Percentiles rank a stretch among this genome's conserved stretches.
Conservation (phyloP, 2,797 vertebrate genomes). For the Hypotaenidia okinawae region DNA sequence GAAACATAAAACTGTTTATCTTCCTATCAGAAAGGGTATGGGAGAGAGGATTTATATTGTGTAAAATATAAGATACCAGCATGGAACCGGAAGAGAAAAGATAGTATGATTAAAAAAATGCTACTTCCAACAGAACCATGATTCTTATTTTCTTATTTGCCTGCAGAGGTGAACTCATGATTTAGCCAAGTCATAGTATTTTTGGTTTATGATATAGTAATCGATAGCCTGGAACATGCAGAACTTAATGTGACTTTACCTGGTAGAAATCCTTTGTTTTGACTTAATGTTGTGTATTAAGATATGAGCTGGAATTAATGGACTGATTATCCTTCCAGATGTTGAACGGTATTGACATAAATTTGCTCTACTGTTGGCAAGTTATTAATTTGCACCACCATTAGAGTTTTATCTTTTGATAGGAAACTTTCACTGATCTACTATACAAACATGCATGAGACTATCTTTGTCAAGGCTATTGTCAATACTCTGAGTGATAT, state of each 20-base stretch:
- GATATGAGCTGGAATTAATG: neutral
- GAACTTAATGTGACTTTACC: neutral
- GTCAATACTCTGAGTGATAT: neutral
- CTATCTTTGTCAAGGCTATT: neutral
- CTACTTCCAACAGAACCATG: neutral
- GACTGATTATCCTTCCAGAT: neutral
- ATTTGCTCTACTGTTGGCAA: neutral
- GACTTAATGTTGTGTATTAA: neutral
- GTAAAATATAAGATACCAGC: neutral
- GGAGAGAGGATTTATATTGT: neutral
- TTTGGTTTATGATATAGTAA: neutral
- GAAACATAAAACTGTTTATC: neutral
- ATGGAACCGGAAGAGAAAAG: neutral
- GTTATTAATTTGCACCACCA: neutral
- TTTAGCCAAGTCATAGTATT: neutral
- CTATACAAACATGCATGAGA: neutral
- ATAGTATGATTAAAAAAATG: neutral
- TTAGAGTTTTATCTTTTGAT: neutral
- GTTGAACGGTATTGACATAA: neutral
- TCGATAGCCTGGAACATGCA: neutral
- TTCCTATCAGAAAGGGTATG: neutral
- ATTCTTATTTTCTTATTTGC: neutral
- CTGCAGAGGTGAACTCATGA: neutral
- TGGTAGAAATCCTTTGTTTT: neutral
- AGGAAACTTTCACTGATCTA: neutral